Conservation (phyloP, 23 tunicate species). For the Halocynthia aurantium region DNA sequence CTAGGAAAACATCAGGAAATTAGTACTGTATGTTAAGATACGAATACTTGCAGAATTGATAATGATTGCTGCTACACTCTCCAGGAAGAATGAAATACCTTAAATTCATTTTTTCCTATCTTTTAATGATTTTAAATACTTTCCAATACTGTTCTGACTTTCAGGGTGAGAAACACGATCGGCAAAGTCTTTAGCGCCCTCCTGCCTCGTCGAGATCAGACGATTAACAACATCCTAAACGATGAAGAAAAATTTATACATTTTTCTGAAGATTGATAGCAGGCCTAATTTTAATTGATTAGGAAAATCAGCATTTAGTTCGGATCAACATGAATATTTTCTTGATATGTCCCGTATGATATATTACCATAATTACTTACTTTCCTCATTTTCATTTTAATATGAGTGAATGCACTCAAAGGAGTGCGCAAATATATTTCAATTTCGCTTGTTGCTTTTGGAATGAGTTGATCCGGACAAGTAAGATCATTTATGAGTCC, state of each 20-base stretch:
- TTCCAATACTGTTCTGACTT: not conserved
- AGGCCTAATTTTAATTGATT: no score
- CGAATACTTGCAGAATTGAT: no score
- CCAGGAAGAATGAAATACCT: not conserved
- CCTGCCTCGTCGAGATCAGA: not conserved
- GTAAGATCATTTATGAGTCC: constrained; percentile 69
- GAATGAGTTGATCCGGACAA: constrained; percentile 22
- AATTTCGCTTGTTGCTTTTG: constrained; percentile 29
- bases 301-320: no score
- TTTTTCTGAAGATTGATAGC: no score
- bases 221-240: constrained; percentile 7
- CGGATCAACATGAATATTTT: no score
- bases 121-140: not conserved
- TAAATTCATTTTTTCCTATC: not conserved
- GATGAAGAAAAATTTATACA: no score
- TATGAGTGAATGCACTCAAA: constrained; percentile 28
- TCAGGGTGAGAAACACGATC: not conserved
- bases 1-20: no score
- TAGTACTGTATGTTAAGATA: no score
- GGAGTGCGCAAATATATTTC: constrained; percentile 25
- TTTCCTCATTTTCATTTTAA: constrained; percentile 28
- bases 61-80: no score
- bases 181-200: constrained; percentile 1
- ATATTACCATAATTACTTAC: no score
- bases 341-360: no score